phyloP scores from a whole-genome alignment of 1,140 invertebrate genomes.

The Streblospio benedicti region DNA sequence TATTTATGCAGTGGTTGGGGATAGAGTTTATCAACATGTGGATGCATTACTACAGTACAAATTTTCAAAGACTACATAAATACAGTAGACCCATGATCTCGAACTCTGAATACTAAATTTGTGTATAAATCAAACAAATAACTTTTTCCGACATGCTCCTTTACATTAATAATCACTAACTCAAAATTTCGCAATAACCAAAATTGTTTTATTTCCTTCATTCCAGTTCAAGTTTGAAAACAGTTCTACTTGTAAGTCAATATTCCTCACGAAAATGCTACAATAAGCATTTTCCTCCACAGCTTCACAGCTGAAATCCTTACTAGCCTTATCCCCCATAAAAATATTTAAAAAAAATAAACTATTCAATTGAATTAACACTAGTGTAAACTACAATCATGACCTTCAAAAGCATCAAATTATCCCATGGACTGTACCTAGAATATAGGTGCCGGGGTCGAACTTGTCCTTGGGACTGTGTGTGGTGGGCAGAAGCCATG shows the following conservation, averaged over 20 bases:
- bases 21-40: too few species aligned
- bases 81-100: too few species aligned
- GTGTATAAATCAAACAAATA: too few species aligned
- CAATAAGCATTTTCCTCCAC: background rate
- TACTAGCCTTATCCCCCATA: background rate
- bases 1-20: too few species aligned
- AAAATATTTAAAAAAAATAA: background rate
- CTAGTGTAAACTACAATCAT: background rate
- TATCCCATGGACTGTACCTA: slow-evolving; percentile 54
- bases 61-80: too few species aligned
- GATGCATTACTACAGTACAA: too few species aligned
- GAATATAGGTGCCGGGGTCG: slow-evolving; percentile 81
- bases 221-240: background rate
- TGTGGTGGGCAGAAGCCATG: slow-evolving; percentile 80
- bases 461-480: slow-evolving; percentile 69
- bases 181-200: too few species aligned
- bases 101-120: too few species aligned
- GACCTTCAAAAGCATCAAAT: background rate
- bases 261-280: background rate
- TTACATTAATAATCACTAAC: too few species aligned
- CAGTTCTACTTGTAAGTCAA: background rate
- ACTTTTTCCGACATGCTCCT: too few species aligned
- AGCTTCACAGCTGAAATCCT: background rate
- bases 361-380: too few species aligned
- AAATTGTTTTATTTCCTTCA: too few species aligned